Conservation (phyloP, 2,888 invertebrate genomes). For the Mellilla xanthometata region DNA sequence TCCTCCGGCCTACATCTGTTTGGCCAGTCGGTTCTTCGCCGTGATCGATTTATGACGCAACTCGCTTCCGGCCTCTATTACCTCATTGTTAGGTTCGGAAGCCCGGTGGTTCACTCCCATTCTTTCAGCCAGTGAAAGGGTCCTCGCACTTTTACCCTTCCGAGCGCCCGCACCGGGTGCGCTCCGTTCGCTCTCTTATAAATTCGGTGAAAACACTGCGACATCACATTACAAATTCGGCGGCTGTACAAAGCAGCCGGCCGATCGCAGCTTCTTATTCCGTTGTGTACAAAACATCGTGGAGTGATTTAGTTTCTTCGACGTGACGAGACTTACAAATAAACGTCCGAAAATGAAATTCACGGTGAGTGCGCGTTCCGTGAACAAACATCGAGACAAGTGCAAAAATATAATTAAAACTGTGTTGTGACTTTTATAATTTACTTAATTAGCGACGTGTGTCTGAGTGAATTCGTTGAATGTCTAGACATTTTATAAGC, state of each 20-base stretch:
- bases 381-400: constrained; percentile 37
- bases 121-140: constrained; percentile 81
- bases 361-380: constrained; percentile 75
- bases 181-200: constrained; percentile 72
- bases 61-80: constrained; percentile 67
- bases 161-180: constrained; percentile 58
- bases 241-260: constrained; percentile 71
- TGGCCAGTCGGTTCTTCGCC: constrained; percentile 59
- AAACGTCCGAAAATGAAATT: constrained; percentile 76
- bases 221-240: constrained; percentile 81
- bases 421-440: constrained; percentile 25
- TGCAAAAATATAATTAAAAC: constrained; percentile 21
- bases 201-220: constrained; percentile 76
- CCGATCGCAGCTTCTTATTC: constrained; percentile 53
- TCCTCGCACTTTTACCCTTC: constrained; percentile 78
- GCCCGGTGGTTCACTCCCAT: constrained; percentile 72
- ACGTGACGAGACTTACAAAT: constrained; percentile 60
- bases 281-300: constrained; percentile 54
- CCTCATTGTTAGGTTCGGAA: constrained; percentile 75
- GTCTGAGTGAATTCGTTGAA: constrained; percentile 1
- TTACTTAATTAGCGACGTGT: constrained; percentile 8
- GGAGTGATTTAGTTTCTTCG: constrained; percentile 72
- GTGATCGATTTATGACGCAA: constrained; percentile 67
- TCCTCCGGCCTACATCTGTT: constrained; percentile 47
- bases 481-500: background rate